These are phyloP conservation scores for Teinopalpus imperialis DNA, from an alignment of 2,888 invertebrate species.

Conservation along the genomic window DNA sequence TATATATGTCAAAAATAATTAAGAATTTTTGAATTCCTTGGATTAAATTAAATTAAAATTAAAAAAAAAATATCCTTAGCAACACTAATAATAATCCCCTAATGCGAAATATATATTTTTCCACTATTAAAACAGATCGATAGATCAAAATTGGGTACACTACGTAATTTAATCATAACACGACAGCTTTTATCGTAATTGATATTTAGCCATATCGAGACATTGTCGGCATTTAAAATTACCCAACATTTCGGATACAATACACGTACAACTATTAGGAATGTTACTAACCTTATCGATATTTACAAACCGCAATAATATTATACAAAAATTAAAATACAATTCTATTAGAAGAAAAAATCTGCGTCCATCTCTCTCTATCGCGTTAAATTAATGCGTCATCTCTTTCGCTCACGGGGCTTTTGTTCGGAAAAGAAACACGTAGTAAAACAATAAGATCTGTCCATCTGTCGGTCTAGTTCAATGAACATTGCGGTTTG, in stretches of 20 bases:
- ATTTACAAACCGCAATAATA: conserved; percentile 18
- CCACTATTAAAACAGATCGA: no score
- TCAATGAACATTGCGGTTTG: conserved; percentile 47
- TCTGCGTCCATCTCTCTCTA: conserved; percentile 4
- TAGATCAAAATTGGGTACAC: no score
- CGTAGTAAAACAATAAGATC: conserved; percentile 39
- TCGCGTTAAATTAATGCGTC: not conserved
- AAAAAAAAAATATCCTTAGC: no score
- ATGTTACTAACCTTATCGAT: conserved; percentile 18
- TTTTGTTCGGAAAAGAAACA: conserved; percentile 32
- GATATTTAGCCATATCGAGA: not conserved
- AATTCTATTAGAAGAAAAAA: conserved; percentile 10
- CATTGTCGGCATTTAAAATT: not conserved
- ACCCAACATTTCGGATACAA: conserved; percentile 1
- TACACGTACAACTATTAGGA: conserved; percentile 12
- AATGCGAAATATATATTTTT: no score
- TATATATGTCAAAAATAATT: no score
- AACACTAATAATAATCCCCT: no score
- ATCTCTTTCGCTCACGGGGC: conserved; percentile 27
- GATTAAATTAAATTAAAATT: no score
- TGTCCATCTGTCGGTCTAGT: conserved; percentile 47
- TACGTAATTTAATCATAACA: no score
- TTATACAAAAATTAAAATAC: conserved; percentile 16
- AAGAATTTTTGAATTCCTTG: no score
- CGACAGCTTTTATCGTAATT: no score